Evolutionary conservation across 2,888 invertebrate genomes (phyloP).

Genomic region (Hipparchia semele): DNA sequence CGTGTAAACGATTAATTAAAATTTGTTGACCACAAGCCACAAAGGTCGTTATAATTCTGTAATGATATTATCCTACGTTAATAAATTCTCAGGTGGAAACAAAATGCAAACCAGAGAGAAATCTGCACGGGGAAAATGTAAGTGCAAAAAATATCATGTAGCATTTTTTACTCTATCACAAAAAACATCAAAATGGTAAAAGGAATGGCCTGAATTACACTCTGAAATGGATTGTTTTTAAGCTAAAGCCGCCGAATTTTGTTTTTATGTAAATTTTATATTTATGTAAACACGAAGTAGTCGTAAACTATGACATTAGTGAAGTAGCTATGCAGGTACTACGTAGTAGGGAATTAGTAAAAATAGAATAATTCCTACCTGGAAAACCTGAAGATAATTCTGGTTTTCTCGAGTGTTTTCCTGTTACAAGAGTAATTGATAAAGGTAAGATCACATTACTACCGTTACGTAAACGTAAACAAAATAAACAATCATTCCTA

Average conservation of each 20-base stretch:
- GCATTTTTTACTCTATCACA: background rate
- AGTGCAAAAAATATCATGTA: background rate
- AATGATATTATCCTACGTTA: background rate
- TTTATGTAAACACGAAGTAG: background rate
- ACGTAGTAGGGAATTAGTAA: background rate
- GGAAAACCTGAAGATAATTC: slow-evolving; percentile 4
- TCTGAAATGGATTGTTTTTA: background rate
- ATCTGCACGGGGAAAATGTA: background rate
- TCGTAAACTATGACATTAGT: no score
- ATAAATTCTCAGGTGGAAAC: slow-evolving; percentile 5
- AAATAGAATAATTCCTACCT: background rate
- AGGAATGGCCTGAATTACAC: background rate
- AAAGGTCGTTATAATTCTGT: background rate
- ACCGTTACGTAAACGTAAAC: background rate
- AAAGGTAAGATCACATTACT: background rate
- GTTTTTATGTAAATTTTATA: background rate
- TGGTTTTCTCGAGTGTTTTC: slow-evolving; percentile 12
- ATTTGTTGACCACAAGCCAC: slow-evolving; percentile 6
- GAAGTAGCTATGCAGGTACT: no score
- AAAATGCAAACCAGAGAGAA: background rate
- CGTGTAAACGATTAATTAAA: slow-evolving; percentile 4
- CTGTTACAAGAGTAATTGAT: background rate
- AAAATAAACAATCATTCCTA: background rate
- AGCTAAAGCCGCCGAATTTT: background rate
- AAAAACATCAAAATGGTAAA: background rate